These are phyloP conservation scores for Sphenopsis melanotis DNA, from an alignment of 2,797 vertebrate species.

Conservation along the genomic window DNA sequence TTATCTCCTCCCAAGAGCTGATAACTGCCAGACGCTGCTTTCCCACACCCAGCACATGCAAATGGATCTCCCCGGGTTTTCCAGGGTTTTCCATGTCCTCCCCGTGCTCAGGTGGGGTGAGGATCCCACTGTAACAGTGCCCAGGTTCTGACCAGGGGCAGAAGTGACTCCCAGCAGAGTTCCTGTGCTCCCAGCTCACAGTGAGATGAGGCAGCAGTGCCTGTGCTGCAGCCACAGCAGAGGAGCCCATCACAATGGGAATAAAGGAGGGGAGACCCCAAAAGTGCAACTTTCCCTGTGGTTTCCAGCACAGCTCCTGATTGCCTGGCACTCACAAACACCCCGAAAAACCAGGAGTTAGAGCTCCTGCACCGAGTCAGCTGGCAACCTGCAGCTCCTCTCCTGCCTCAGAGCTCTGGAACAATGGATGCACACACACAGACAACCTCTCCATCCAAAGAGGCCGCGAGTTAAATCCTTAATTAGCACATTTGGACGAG, in stretches of 20 bases:
- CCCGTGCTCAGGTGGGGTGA: neutral
- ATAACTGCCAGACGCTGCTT: neutral
- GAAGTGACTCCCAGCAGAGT: neutral
- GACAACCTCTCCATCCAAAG: neutral
- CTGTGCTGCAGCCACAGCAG: neutral
- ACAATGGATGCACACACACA: neutral
- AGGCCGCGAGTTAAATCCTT: conserved; percentile 23
- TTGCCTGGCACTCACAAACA: neutral
- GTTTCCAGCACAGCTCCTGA: neutral
- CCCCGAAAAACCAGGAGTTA: neutral
- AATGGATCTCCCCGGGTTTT: neutral
- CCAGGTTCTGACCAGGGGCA: neutral
- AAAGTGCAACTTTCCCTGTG: neutral
- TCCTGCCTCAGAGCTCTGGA: neutral
- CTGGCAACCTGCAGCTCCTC: neutral
- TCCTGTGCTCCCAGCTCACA: neutral
- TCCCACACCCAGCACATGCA: neutral
- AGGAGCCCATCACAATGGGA: neutral
- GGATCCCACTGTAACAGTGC: neutral
- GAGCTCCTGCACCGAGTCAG: neutral
- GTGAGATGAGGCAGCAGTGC: neutral
- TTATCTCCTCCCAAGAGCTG: neutral
- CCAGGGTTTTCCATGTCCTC: neutral
- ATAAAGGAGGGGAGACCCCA: neutral
- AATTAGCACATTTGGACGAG: conserved; percentile 42